phyloP scores from a whole-genome alignment of 2,113 vertebrate species.

The Tapirus terrestris region DNA sequence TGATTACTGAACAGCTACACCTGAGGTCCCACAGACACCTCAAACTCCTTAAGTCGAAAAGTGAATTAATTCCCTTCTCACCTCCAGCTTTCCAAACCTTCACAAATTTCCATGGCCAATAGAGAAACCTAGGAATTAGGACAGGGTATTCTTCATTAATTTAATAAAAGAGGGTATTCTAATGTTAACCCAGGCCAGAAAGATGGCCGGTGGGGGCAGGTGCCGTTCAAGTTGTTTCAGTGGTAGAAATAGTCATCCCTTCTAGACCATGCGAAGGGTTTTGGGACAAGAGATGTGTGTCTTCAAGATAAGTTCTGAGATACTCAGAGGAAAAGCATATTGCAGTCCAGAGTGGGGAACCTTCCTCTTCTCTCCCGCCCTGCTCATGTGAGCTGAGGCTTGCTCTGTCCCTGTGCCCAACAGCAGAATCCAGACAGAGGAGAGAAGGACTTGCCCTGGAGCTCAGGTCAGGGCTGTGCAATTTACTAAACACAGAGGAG shows the following conservation, averaged over 20 bases:
- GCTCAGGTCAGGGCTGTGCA: background rate
- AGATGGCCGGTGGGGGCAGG: background rate
- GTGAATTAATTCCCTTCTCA: background rate
- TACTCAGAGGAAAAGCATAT: background rate
- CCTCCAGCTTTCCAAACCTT: background rate
- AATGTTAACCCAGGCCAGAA: background rate
- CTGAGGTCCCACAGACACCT: background rate
- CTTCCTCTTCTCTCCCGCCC: background rate
- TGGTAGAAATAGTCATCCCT: background rate
- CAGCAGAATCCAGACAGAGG: background rate
- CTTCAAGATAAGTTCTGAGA: background rate
- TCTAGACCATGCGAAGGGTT: background rate
- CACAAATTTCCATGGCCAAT: background rate
- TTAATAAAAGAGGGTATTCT: background rate
- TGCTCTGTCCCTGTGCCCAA: background rate
- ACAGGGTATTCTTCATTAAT: background rate
- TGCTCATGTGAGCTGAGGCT: background rate
- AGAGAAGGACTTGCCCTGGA: background rate
- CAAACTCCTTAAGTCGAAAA: background rate
- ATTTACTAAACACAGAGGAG: background rate
- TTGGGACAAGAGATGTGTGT: background rate
- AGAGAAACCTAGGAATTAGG: background rate
- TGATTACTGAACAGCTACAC: background rate
- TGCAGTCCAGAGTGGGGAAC: no score
- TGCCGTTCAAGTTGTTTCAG: background rate